Conservation (phyloP, 2,888 invertebrate genomes). For the Zygothrica quintamaculata region DNA sequence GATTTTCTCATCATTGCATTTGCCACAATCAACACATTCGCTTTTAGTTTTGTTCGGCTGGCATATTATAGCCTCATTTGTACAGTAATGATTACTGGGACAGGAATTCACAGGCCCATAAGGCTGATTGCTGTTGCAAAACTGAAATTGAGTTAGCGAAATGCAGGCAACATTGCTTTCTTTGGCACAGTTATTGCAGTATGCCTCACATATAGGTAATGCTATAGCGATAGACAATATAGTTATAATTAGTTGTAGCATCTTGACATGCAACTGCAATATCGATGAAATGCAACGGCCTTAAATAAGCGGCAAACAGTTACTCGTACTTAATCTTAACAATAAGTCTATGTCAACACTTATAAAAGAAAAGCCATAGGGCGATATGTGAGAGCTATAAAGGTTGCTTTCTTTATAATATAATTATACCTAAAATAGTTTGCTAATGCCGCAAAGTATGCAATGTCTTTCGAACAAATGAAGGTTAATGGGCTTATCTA, state of each 20-base stretch:
- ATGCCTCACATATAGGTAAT: conserved; percentile 17
- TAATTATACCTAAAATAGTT: neutral
- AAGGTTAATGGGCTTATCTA: conserved; percentile 51
- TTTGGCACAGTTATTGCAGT: conserved; percentile 57
- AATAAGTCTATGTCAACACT: no score
- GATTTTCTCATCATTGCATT: conserved; percentile 47
- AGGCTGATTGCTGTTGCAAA: conserved; percentile 48
- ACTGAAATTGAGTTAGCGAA: conserved; percentile 61
- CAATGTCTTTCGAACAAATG: neutral
- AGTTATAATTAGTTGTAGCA: conserved; percentile 33
- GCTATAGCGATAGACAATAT: neutral
- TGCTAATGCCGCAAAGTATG: conserved; percentile 41
- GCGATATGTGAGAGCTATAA: no score
- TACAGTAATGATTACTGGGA: conserved; percentile 54
- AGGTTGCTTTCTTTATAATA: conserved; percentile 11
- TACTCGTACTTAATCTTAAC: conserved; percentile 16
- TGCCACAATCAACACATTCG: conserved; percentile 61
- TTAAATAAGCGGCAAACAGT: conserved; percentile 3
- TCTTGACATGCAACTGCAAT: conserved; percentile 37
- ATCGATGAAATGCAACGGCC: neutral
- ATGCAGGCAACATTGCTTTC: conserved; percentile 58
- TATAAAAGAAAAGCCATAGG: neutral
- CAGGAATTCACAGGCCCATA: conserved; percentile 48
- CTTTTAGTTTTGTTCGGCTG: conserved; percentile 11
- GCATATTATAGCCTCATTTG: conserved; percentile 30